These are phyloP conservation scores for Clarias pachynema DNA, from an alignment of 2,797 vertebrate genomes.

Conservation along the genomic window DNA sequence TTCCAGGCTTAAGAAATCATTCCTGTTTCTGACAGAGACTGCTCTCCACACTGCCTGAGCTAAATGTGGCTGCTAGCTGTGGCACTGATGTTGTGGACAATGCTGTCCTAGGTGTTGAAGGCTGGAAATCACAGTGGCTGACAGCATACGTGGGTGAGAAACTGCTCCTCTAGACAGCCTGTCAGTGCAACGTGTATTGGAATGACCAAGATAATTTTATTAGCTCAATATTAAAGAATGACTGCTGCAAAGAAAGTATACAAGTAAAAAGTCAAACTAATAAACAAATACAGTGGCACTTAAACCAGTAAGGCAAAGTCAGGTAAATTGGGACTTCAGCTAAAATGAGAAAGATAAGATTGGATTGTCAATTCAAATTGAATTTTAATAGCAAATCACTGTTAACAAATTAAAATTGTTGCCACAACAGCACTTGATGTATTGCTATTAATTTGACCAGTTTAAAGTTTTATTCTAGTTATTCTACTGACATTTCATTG, in stretches of 20 bases:
- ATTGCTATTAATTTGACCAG: no score
- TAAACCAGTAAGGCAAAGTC: background rate
- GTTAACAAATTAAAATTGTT: no score
- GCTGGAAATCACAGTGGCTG: conserved; percentile 22
- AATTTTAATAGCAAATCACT: no score
- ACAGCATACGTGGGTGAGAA: conserved; percentile 33
- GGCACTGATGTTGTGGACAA: conserved; percentile 24
- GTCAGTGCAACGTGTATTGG: conserved; percentile 11
- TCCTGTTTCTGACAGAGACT: background rate
- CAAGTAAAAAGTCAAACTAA: conserved; percentile 10
- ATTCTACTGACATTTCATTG: no score
- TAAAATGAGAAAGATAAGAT: no score
- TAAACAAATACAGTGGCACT: background rate
- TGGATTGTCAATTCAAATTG: no score
- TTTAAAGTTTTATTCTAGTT: no score
- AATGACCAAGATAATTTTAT: conserved; percentile 28
- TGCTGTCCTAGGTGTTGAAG: conserved; percentile 22
- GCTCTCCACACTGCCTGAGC: background rate
- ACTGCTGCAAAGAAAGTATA: background rate
- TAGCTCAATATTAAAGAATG: conserved; percentile 7
- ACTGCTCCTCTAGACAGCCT: conserved; percentile 12
- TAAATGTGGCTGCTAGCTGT: conserved; percentile 1
- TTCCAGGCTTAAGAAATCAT: background rate
- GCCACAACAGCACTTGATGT: no score
- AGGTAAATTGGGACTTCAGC: no score